Conservation (phyloP, 2,797 vertebrate genomes). For the Chromobotia macracanthus region DNA sequence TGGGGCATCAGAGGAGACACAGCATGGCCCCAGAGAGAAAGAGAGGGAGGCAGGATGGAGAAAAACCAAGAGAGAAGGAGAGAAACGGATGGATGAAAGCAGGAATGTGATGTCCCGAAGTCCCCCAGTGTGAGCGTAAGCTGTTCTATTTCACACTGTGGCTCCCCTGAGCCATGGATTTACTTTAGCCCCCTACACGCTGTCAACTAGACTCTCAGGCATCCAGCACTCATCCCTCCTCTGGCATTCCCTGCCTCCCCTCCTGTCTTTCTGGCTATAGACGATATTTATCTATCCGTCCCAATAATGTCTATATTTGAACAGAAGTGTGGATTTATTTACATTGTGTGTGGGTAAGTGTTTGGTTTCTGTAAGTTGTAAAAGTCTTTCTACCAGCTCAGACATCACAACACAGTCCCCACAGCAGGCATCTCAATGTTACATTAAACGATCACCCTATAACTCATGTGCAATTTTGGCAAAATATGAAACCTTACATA, state of each 20-base stretch:
- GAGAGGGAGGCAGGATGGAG: conserved; percentile 41
- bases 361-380: conserved; percentile 28
- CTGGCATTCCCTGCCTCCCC: conserved; percentile 37
- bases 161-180: conserved; percentile 58
- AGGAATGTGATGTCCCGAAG: conserved; percentile 54
- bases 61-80: conserved; percentile 33
- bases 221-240: conserved; percentile 50
- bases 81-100: conserved; percentile 53
- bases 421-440: conserved; percentile 16
- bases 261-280: conserved; percentile 38
- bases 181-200: conserved; percentile 55
- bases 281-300: conserved; percentile 34
- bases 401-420: conserved; percentile 18
- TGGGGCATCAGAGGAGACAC: conserved; percentile 54
- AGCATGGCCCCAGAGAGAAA: conserved; percentile 53
- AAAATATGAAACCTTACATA: conserved; percentile 43
- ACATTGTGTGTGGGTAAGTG: not conserved
- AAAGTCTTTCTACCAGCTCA: conserved; percentile 14
- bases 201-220: conserved; percentile 50
- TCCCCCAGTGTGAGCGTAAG: conserved; percentile 54
- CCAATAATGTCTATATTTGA: conserved; percentile 22
- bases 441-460: conserved; percentile 22
- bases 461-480: conserved; percentile 26
- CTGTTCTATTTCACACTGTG: conserved; percentile 57
- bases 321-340: conserved; percentile 20